Evolutionary conservation across 23 tunicate genomes (phyloP).

Genomic region (Botrylloides violaceus): DNA sequence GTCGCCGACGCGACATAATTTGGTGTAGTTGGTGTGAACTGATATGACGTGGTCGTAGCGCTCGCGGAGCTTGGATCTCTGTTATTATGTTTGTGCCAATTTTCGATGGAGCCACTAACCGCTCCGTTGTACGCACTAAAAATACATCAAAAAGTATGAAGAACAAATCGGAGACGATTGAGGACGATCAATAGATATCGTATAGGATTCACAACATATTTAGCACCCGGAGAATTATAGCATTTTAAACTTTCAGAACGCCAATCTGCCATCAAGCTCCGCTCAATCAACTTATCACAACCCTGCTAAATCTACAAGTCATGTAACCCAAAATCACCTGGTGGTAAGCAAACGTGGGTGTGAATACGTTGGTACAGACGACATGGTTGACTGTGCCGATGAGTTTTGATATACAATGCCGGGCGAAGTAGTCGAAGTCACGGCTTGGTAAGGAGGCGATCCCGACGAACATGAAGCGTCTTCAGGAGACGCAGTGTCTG

Average conservation of each 20-base stretch:
- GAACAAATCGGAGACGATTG: neutral
- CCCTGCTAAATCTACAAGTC: neutral
- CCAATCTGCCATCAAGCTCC: neutral
- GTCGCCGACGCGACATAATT: conserved; percentile 11
- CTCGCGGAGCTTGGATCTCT: neutral
- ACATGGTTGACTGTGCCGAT: conserved; percentile 18
- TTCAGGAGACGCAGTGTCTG: conserved; percentile 40
- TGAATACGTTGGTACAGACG: neutral
- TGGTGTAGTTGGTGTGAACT: neutral
- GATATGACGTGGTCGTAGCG: neutral
- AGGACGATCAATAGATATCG: too few relatives aligned
- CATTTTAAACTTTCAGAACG: neutral
- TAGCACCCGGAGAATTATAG: too few relatives aligned
- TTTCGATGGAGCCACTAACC: neutral
- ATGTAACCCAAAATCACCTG: neutral
- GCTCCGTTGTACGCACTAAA: neutral
- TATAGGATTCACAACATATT: too few relatives aligned
- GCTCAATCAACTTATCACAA: too few relatives aligned
- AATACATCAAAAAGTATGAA: neutral
- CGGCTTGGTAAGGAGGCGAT: conserved; percentile 57
- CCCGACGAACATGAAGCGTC: conserved; percentile 45
- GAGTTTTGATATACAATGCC: conserved; percentile 55
- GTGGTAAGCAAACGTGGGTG: neutral
- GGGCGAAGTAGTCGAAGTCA: conserved; percentile 60
- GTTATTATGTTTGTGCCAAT: neutral